Conservation (phyloP, 2,888 invertebrate genomes). For the Diaprepes abbreviatus region DNA sequence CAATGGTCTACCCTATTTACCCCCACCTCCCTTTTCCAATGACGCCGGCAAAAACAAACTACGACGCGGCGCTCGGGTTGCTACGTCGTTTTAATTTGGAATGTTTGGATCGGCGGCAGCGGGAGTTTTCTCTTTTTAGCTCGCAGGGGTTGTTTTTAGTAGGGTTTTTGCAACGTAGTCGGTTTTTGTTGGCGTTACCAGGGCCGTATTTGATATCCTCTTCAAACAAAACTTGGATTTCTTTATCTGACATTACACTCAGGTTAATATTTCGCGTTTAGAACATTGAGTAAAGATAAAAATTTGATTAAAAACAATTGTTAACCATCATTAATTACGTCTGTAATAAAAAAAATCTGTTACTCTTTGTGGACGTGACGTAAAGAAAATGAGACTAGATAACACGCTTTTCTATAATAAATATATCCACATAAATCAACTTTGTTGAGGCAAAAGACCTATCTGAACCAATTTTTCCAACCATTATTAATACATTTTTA, state of each 20-base stretch:
- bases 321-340: no score
- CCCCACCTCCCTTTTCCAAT: constrained; percentile 34
- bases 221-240: constrained; percentile 13
- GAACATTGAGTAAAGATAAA: no score
- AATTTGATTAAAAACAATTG: no score
- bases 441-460: no score
- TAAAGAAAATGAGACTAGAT: no score
- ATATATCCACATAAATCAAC: no score
- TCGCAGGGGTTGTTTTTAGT: constrained; percentile 56
- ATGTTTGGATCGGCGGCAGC: constrained; percentile 58
- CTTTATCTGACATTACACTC: background rate
- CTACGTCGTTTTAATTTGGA: constrained; percentile 58
- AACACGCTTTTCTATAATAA: no score
- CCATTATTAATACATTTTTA: no score
- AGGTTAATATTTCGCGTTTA: background rate
- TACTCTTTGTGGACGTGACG: no score
- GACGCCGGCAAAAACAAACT: constrained; percentile 48
- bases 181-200: constrained; percentile 54
- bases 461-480: no score
- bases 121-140: constrained; percentile 59
- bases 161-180: constrained; percentile 59
- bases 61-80: constrained; percentile 53
- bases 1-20: constrained; percentile 57
- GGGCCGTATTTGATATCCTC: constrained; percentile 10
- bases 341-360: no score